Evolutionary conservation across 2,888 invertebrate species (phyloP).

Genomic region (Melipona beecheii): DNA sequence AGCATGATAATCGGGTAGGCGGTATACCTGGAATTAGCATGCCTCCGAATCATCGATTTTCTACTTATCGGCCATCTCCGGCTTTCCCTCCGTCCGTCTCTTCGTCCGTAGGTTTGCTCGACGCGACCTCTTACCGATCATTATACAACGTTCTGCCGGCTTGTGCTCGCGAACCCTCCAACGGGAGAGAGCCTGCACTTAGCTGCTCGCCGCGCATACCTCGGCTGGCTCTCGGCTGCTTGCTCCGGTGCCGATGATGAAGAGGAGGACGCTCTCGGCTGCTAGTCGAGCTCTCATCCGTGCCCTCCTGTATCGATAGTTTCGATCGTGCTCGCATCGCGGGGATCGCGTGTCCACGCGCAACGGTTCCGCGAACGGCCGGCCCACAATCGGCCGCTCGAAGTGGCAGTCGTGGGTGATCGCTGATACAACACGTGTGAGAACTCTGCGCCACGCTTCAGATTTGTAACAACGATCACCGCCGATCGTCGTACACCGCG

Average conservation of each 20-base stretch:
- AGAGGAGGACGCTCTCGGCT: conserved; percentile 51
- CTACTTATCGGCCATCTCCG: conserved; percentile 78
- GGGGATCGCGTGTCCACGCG: conserved; percentile 66
- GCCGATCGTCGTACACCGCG: neutral
- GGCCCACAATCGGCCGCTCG: conserved; percentile 33
- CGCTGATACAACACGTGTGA: conserved; percentile 42
- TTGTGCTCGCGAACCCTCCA: conserved; percentile 62
- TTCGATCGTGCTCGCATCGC: conserved; percentile 65
- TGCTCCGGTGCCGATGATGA: conserved; percentile 65
- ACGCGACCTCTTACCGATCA: conserved; percentile 72
- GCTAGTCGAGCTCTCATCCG: conserved; percentile 34
- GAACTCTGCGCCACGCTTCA: conserved; percentile 40
- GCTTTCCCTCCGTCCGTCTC: conserved; percentile 29
- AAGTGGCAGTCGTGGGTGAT: conserved; percentile 50
- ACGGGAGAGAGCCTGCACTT: conserved; percentile 61
- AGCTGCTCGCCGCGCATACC: conserved; percentile 51
- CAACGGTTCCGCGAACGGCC: conserved; percentile 60
- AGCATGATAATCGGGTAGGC: conserved; percentile 58
- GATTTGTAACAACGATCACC: conserved; percentile 41
- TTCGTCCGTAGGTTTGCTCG: conserved; percentile 9
- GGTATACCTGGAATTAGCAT: conserved; percentile 73
- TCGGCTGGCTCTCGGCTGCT: conserved; percentile 10
- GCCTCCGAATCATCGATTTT: conserved; percentile 80
- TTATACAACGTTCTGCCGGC: conserved; percentile 63
- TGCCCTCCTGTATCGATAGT: conserved; percentile 50